These are phyloP conservation scores for Oreocharis arfaki DNA, from an alignment of 2,113 vertebrate genomes.

Conservation along the genomic window DNA sequence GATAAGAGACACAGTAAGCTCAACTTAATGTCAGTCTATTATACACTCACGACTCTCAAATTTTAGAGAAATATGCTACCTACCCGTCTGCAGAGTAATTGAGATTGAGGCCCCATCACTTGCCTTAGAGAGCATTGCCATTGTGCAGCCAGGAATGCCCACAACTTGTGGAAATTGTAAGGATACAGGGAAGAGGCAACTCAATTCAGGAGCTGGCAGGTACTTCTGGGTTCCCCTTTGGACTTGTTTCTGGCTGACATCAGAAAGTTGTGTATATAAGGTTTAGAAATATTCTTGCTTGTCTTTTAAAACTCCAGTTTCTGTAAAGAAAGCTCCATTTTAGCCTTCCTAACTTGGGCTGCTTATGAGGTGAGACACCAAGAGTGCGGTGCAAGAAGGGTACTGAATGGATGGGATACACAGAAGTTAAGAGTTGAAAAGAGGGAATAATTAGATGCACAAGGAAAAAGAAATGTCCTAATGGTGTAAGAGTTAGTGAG, in stretches of 20 bases:
- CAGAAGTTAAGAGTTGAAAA: background rate
- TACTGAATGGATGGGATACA: background rate
- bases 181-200: background rate
- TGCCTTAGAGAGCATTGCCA: background rate
- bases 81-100: background rate
- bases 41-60: background rate
- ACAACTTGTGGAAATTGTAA: fast-evolving
- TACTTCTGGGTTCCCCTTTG: background rate
- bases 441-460: background rate
- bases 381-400: background rate
- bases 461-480: background rate
- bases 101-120: background rate
- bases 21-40: background rate
- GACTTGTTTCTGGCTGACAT: background rate
- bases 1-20: background rate
- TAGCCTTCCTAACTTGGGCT: background rate
- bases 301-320: background rate
- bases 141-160: background rate
- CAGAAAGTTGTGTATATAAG: background rate
- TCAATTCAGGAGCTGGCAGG: background rate
- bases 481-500: background rate
- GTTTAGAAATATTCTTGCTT: background rate
- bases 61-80: background rate
- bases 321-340: background rate
- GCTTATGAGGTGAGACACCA: background rate